Conservation (phyloP, 1,140 invertebrate species). For the Gryon sp. region DNA sequence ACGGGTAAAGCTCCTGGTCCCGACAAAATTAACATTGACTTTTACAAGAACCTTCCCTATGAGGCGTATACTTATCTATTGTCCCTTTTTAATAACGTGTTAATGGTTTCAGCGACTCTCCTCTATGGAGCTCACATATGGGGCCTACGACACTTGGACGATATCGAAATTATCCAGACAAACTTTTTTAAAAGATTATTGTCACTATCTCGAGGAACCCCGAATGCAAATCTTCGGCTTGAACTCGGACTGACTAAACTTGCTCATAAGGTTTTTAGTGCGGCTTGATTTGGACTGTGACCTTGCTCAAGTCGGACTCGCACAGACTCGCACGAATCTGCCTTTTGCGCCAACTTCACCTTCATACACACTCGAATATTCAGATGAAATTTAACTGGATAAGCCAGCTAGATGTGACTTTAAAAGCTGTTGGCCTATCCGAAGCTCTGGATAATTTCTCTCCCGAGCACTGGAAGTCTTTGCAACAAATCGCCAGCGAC, state of each 20-base stretch:
- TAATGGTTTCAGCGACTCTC: not conserved
- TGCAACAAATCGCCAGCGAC: no score
- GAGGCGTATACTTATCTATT: not conserved
- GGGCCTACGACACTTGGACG: slow-evolving; percentile 2
- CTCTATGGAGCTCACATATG: slow-evolving; percentile 1
- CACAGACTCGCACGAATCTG: no score
- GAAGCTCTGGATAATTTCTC: no score
- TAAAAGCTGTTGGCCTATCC: no score
- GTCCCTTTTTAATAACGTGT: not conserved
- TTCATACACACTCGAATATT: no score
- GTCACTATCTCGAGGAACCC: not conserved
- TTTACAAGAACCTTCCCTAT: no score
- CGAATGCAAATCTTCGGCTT: not conserved
- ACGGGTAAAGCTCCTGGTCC: not conserved
- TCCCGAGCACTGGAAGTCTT: no score
- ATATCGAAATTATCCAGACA: not conserved
- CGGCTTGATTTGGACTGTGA: no score
- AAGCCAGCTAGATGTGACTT: no score
- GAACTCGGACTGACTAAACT: not conserved
- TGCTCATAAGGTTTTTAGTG: not conserved
- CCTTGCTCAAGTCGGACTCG: no score
- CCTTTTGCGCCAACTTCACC: no score
- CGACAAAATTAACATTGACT: not conserved
- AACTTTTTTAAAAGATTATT: slow-evolving; percentile 10
- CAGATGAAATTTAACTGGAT: no score